Conservation (phyloP, 2,797 vertebrate species). For the Helicolenus hilgendorfi region DNA sequence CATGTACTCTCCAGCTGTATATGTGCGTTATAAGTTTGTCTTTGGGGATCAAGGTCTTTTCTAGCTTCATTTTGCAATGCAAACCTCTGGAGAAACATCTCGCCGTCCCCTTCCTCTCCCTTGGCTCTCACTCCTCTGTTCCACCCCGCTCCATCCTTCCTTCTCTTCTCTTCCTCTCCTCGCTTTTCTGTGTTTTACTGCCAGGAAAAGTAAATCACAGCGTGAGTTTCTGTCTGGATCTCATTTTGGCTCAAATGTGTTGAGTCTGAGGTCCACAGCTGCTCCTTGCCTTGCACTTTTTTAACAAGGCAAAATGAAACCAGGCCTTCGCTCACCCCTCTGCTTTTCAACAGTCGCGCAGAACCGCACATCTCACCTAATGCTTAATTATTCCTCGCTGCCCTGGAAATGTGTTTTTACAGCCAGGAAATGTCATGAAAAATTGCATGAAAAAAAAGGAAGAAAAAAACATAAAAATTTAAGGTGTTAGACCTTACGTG, state of each 20-base stretch:
- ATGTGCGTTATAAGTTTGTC: not conserved
- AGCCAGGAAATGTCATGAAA: conserved; percentile 17
- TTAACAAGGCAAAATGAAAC: conserved; percentile 60
- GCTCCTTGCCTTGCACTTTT: conserved; percentile 68
- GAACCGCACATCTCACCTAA: conserved; percentile 18
- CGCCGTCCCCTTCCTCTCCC: conserved; percentile 55
- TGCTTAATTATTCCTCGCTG: conserved; percentile 31
- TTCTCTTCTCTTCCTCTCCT: conserved; percentile 47
- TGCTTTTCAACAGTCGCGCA: conserved; percentile 22
- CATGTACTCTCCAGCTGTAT: not conserved
- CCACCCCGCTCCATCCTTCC: conserved; percentile 48
- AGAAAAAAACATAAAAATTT: not conserved
- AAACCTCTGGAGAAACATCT: conserved; percentile 47
- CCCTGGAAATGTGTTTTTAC: conserved; percentile 25
- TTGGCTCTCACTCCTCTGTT: conserved; percentile 38
- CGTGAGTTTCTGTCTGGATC: conserved; percentile 81
- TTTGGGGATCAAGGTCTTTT: conserved; percentile 14
- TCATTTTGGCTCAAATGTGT: conserved; percentile 72
- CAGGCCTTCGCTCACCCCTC: conserved; percentile 22
- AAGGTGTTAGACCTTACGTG: conserved; percentile 7
- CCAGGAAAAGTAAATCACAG: conserved; percentile 88
- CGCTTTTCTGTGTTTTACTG: conserved; percentile 71
- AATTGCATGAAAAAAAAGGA: not conserved
- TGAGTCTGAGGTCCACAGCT: conserved; percentile 74
- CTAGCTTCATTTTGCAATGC: not conserved